phyloP scores from a whole-genome alignment of 2,888 invertebrate genomes.

The Parapristionchus giblindavisi region DNA sequence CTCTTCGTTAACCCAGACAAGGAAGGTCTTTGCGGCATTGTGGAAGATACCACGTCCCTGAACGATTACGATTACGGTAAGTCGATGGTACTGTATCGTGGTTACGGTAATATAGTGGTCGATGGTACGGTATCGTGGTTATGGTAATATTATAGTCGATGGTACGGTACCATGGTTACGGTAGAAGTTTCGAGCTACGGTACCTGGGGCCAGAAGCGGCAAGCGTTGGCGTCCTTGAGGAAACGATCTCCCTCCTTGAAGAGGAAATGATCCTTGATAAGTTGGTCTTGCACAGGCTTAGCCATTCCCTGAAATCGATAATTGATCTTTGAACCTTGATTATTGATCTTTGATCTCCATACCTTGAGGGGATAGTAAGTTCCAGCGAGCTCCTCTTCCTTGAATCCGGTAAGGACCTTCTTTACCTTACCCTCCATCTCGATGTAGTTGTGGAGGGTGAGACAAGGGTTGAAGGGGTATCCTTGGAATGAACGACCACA shows the following conservation, averaged over 20 bases:
- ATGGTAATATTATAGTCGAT: background rate
- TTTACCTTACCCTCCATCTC: constrained; percentile 81
- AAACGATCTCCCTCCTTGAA: constrained; percentile 62
- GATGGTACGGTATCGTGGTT: too few relatives aligned
- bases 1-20: constrained; percentile 88
- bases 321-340: constrained; percentile 18
- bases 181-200: constrained; percentile 1
- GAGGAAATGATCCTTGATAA: constrained; percentile 90
- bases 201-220: constrained; percentile 81
- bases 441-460: constrained; percentile 79
- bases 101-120: background rate
- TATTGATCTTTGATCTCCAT: too few relatives aligned
- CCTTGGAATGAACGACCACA: constrained; percentile 86
- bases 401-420: constrained; percentile 39
- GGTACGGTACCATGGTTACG: background rate
- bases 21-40: constrained; percentile 77
- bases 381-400: constrained; percentile 82
- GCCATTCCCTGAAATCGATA: constrained; percentile 80
- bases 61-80: too few relatives aligned
- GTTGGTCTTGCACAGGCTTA: constrained; percentile 89
- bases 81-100: too few relatives aligned
- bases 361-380: constrained; percentile 89
- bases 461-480: constrained; percentile 95
- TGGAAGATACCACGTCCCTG: constrained; percentile 83
- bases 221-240: constrained; percentile 48